Evolutionary conservation across 2,888 invertebrate species (phyloP).

Genomic region (Leptothorax acervorum): DNA sequence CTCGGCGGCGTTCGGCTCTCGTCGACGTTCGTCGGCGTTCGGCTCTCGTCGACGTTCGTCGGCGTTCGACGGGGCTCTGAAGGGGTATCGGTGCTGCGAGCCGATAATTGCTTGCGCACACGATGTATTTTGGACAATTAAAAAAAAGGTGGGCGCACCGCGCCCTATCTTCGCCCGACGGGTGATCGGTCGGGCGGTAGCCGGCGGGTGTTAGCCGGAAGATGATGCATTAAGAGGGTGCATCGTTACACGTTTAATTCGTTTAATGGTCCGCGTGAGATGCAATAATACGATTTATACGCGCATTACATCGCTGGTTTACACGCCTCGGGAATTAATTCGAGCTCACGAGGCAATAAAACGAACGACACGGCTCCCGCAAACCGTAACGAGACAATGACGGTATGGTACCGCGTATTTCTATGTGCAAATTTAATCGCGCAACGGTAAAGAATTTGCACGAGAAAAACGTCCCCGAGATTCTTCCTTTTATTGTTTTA

Average conservation of each 20-base stretch:
- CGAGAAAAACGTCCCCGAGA: background rate
- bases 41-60: too few relatives aligned
- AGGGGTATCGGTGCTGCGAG: too few relatives aligned
- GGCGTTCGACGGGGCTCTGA: too few relatives aligned
- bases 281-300: background rate
- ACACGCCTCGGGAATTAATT: constrained; percentile 26
- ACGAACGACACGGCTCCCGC: background rate
- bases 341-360: background rate
- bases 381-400: constrained; percentile 31
- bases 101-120: too few relatives aligned
- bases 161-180: too few relatives aligned
- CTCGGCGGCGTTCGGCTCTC: too few relatives aligned
- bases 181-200: too few relatives aligned
- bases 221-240: too few relatives aligned
- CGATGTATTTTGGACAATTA: too few relatives aligned
- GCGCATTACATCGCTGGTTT: background rate
- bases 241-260: background rate
- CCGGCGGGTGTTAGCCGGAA: too few relatives aligned
- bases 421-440: constrained; percentile 35
- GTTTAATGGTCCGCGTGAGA: background rate
- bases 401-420: background rate
- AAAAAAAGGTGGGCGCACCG: too few relatives aligned
- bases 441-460: constrained; percentile 10
- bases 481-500: constrained; percentile 14
- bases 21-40: too few relatives aligned